Percentiles rank a stretch among this genome's conserved stretches.
Evolutionary conservation across 2,797 vertebrate genomes (phyloP).

Genomic region (Benthosema pterotum): DNA sequence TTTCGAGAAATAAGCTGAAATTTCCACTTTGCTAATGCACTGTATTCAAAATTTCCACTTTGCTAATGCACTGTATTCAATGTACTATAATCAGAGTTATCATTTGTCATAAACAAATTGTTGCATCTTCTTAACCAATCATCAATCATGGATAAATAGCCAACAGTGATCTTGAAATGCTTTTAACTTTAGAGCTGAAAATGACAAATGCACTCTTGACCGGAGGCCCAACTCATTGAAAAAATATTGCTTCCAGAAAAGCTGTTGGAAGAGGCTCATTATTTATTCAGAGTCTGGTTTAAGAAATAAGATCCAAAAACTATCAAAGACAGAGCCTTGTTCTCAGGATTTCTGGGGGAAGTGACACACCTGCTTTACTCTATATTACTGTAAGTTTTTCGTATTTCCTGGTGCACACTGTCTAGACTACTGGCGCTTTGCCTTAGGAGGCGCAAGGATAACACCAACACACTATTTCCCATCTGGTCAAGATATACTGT

Average conservation of each 20-base stretch:
- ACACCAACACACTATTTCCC: constrained; percentile 6
- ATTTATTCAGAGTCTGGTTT: not conserved
- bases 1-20: constrained; percentile 19
- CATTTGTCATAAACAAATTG: constrained; percentile 13
- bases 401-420: constrained; percentile 43
- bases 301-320: constrained; percentile 10
- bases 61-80: not conserved
- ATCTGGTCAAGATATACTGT: not conserved
- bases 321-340: constrained; percentile 4
- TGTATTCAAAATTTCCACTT: constrained; percentile 33
- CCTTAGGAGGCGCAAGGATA: constrained; percentile 22
- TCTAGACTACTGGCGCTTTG: constrained; percentile 42
- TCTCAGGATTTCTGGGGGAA: constrained; percentile 39
- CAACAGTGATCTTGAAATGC: not conserved
- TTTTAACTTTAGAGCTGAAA: not conserved
- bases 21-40: constrained; percentile 23
- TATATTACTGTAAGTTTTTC: constrained; percentile 25
- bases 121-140: not conserved
- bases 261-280: constrained; percentile 8
- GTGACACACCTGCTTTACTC: constrained; percentile 10
- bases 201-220: not conserved
- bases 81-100: constrained; percentile 4
- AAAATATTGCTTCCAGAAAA: not conserved
- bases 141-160: not conserved
- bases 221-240: not conserved